Base-by-base conservation (phyloP, 2,113 vertebrate species). In the Ailurus styani region DNA sequence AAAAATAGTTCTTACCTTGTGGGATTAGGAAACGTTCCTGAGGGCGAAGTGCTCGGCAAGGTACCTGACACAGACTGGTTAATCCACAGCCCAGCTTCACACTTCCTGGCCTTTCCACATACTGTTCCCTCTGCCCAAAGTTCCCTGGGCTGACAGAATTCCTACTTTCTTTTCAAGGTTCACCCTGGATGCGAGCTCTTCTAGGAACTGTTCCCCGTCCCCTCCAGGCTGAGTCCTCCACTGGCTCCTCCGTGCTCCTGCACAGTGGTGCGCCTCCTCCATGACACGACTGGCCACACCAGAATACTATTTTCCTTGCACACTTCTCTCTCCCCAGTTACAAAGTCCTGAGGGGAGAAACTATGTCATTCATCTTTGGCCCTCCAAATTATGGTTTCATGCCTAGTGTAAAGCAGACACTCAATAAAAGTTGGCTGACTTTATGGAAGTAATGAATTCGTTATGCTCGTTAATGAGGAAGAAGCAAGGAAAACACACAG, bases 221-320 rank as follows among this genome's bases (percentile, higher is more conserved):
- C 8, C 27, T 77, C 29, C 11, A 10, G 15, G 20, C 9, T 25
- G 17, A 42, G 3, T 10, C 27, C 72, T 40, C 55, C 34, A 54
- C 6, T 5, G 50, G 11, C 40, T 9, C 27, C 34, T 42, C 40
- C 0, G 0, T 4, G 25, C 42, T 37, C 75, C 55, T 52, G 54
- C 25, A 23, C 25, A 9, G 3, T 5, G 50, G 12, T 3, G 42
- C 21, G 13, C 73, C 83, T 70, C 90, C 55, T 31, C 77, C 23
- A 3, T 0, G 40, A 55, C 0, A 23, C 17, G 27, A 4, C 11
- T 40, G 13, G 23, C 45, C 45, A 7, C 50, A 25, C 64, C 45
- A 23, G 3, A 50, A 27, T 20, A 40, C 25, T 70, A 47, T 15
- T 12, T 3, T 47, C 42, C 84, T 64, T 29, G 27, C 40, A 37